A percentile compares a stretch with the other conserved stretches of the same genome.
Conservation (phyloP, 2,797 vertebrate genomes). For the Tarsius wallacei region DNA sequence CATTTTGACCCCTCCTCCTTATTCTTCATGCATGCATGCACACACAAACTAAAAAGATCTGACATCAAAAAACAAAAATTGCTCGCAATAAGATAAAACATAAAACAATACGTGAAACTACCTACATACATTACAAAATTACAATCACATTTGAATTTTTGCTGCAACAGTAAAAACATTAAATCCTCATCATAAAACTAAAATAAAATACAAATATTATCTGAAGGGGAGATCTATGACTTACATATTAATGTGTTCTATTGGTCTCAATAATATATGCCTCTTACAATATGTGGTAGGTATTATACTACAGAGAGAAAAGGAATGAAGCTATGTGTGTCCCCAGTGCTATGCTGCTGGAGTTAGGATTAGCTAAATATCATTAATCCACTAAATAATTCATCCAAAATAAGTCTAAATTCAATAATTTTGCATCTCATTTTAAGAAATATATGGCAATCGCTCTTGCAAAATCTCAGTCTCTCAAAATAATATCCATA, state of each 20-base stretch:
- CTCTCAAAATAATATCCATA: neutral
- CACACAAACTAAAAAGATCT: neutral
- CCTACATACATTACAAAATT: neutral
- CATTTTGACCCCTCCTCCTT: neutral
- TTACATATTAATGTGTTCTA: neutral
- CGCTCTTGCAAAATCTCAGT: neutral
- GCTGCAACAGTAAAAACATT: neutral
- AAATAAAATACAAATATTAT: neutral
- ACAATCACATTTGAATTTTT: neutral
- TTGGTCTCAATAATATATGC: neutral
- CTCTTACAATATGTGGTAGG: neutral
- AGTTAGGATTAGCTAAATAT: neutral
- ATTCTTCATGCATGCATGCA: fast-evolving
- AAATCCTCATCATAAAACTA: slow-evolving; percentile 14
- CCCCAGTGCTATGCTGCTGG: neutral
- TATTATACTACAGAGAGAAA: neutral
- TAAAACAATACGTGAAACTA: neutral
- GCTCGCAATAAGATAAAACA: neutral
- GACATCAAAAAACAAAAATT: neutral
- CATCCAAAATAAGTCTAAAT: neutral
- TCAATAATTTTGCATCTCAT: neutral
- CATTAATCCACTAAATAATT: neutral
- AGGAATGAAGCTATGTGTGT: fast-evolving
- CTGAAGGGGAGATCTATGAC: neutral
- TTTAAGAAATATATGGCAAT: neutral